Conservation (phyloP, 2,888 invertebrate species). For the Epinotia brunnichana region DNA sequence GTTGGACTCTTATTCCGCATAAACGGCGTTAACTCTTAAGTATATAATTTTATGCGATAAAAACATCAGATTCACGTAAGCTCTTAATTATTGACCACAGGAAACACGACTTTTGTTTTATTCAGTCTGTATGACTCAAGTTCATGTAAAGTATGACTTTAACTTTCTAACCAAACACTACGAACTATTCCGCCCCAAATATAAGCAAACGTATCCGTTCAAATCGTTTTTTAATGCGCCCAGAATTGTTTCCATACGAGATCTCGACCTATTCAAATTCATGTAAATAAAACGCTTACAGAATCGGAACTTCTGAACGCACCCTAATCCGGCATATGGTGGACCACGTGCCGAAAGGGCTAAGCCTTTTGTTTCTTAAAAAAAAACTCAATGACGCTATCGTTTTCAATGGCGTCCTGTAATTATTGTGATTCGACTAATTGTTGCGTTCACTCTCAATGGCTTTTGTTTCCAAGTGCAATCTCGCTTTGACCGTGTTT, state of each 20-base stretch:
- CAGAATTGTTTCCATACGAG: slow-evolving; percentile 32
- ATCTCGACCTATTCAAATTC: slow-evolving; percentile 44
- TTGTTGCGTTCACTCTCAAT: slow-evolving; percentile 68
- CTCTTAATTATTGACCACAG: too few species aligned
- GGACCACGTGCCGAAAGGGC: slow-evolving; percentile 77
- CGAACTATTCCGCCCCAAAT: slow-evolving; percentile 4
- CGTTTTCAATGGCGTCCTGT: slow-evolving; percentile 74
- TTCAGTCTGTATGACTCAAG: too few species aligned
- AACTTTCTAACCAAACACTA: background rate
- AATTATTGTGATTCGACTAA: slow-evolving; percentile 80
- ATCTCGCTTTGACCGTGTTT: slow-evolving; percentile 77
- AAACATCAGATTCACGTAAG: too few species aligned
- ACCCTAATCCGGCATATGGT: slow-evolving; percentile 67
- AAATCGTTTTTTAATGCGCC: slow-evolving; percentile 41
- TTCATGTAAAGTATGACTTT: background rate
- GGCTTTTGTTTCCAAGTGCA: slow-evolving; percentile 71
- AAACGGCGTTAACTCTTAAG: too few species aligned
- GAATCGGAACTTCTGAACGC: slow-evolving; percentile 54
- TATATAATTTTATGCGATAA: too few species aligned
- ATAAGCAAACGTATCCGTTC: slow-evolving; percentile 31
- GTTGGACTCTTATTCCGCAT: too few species aligned
- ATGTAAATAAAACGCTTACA: slow-evolving; percentile 44
- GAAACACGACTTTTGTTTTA: too few species aligned
- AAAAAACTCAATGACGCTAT: slow-evolving; percentile 74
- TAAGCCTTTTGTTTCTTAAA: slow-evolving; percentile 68